Percentiles rank a stretch among this genome's conserved stretches.
phyloP scores from a whole-genome alignment of 2,888 invertebrate genomes.

The Tinea trinotella region DNA sequence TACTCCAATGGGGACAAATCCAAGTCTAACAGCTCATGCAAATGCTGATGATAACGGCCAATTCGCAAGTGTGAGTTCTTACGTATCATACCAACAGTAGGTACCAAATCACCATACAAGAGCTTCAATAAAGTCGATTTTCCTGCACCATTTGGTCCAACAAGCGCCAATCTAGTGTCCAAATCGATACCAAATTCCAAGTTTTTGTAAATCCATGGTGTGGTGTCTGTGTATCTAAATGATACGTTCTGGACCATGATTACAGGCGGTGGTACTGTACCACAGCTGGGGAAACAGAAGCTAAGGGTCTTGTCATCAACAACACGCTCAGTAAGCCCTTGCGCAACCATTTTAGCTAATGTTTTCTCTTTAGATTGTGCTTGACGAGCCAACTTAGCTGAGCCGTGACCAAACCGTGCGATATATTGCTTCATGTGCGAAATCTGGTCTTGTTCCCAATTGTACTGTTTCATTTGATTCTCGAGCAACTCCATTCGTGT shows the following conservation, averaged over 20 bases:
- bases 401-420: slow-evolving; percentile 99
- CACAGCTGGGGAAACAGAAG: slow-evolving; percentile 97
- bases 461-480: slow-evolving; percentile 99
- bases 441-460: slow-evolving; percentile 99
- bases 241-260: slow-evolving; percentile 99
- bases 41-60: slow-evolving; percentile 98
- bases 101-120: slow-evolving; percentile 93
- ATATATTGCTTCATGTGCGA: slow-evolving; percentile 99
- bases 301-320: slow-evolving; percentile 90
- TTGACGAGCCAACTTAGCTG: slow-evolving; percentile 97
- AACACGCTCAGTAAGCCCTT: slow-evolving; percentile 97
- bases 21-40: slow-evolving; percentile 95
- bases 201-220: slow-evolving; percentile 96
- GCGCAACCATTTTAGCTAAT: slow-evolving; percentile 98
- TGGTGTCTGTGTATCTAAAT: slow-evolving; percentile 90
- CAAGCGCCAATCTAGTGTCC: slow-evolving; percentile 94
- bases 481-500: slow-evolving; percentile 95
- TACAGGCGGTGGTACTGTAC: slow-evolving; percentile 97
- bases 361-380: slow-evolving; percentile 99
- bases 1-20: slow-evolving; percentile 97
- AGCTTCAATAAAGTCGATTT: slow-evolving; percentile 98
- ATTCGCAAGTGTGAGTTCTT: slow-evolving; percentile 98
- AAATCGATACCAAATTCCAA: slow-evolving; percentile 99
- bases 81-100: slow-evolving; percentile 96
- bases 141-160: slow-evolving; percentile 98